Base-by-base conservation (phyloP, 1,140 invertebrate species). In the Pogonus chalceus region DNA sequence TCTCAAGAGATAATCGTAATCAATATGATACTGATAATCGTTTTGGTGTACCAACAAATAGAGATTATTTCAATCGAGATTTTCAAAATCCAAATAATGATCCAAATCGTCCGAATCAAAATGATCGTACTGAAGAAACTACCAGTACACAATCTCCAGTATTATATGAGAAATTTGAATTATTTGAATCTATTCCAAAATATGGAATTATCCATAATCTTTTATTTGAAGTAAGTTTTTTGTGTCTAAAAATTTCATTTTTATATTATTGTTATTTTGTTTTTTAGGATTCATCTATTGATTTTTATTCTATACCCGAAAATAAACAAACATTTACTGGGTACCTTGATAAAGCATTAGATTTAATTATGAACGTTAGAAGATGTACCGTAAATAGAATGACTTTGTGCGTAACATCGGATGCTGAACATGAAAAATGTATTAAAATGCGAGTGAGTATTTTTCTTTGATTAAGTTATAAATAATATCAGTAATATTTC, bases 391-490 rank as follows among this genome's bases (percentile, higher is more conserved):
- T 94, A 3, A 77, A 80, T 23, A 71, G 77, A 20, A 89, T 93
- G 72, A 85, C 79, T 0, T 63, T 96, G 3, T 98, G 95, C 69
- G 87, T 97, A 4, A 93, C 92, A 1, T 96, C 93, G 0, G 82
- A 90, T 47, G 77, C 82, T 0, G 95, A 98, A 72, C 79, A 90
- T 70, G 82, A 86, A 22, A 98, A 98, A 74, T 98, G 95, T 69
- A 71, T 88, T 24, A 88, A 88, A 70, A 97, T 98, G 94, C 89
- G 82, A 76, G 90, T 94, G 72, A 68, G 75, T 57, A 43, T 31
- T 31, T 20, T 2, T 23, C 2, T 37, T 12, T 37, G 52, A 20
- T 21, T 31, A 20, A 2, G 16, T 48, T n/a, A 22, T 31, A 22
- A 49, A 50, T 49, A 20, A 23, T 26, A 20, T n/a, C n/a, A n/a